A percentile compares a stretch with the other conserved stretches of the same genome.
Conservation (phyloP, 2,888 invertebrate species). For the Thecophora atra region DNA sequence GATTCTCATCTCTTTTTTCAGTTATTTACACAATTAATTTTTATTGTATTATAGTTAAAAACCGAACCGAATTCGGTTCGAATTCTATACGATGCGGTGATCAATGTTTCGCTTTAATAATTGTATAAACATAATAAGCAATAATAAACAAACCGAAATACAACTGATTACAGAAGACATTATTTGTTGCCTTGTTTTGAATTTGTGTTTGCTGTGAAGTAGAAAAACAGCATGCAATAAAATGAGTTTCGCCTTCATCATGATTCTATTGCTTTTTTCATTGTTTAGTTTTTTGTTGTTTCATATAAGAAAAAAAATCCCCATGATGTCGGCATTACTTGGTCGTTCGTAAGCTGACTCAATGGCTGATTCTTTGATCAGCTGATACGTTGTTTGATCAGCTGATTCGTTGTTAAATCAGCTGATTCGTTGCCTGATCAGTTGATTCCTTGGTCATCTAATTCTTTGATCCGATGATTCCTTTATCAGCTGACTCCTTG, state of each 20-base stretch:
- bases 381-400: too few relatives aligned
- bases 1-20: neutral
- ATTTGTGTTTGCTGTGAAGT: neutral
- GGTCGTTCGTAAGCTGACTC: too few relatives aligned
- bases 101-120: neutral
- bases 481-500: too few relatives aligned
- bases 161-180: neutral
- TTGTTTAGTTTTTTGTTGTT: neutral
- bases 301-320: too few relatives aligned
- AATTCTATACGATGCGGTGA: neutral
- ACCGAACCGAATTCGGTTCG: too few relatives aligned
- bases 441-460: too few relatives aligned
- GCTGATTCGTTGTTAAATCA: too few relatives aligned
- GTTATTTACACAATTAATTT: neutral
- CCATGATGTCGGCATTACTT: too few relatives aligned
- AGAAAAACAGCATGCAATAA: neutral
- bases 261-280: neutral
- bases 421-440: too few relatives aligned
- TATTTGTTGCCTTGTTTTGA: neutral
- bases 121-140: neutral
- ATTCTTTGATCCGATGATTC: too few relatives aligned
- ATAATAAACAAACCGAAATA: neutral
- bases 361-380: too few relatives aligned
- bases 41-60: conserved; percentile 22
- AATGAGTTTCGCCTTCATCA: neutral